A percentile compares a stretch with the other conserved stretches of the same genome.
Conservation (phyloP, 2,888 invertebrate species). For the Muschampia plurimacula region DNA sequence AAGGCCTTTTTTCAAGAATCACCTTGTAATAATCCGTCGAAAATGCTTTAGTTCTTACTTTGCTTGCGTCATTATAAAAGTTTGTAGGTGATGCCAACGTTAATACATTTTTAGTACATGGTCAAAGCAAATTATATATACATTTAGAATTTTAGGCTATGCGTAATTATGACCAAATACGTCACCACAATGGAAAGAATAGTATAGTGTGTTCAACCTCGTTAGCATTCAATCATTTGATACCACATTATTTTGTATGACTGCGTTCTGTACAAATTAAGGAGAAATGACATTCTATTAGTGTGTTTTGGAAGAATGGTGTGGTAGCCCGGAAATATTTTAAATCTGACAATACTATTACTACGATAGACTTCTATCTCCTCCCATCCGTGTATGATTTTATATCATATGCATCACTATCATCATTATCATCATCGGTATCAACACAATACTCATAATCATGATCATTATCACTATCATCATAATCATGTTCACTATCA, state of each 20-base stretch:
- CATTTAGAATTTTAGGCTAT: background rate
- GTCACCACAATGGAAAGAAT: background rate
- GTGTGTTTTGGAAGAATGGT: no score
- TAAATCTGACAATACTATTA: no score
- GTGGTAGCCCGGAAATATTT: no score
- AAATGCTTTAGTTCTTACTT: background rate
- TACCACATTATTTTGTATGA: background rate
- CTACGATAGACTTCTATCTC: no score
- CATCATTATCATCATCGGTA: no score
- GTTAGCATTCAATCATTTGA: background rate
- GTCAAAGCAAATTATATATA: background rate
- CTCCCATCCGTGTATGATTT: no score
- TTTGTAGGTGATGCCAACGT: background rate
- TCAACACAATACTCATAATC: no score
- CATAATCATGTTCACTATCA: no score
- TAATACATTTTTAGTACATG: conserved; percentile 1
- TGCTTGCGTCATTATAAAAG: background rate
- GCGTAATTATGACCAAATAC: conserved; percentile 1
- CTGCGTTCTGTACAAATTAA: background rate
- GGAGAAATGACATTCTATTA: background rate
- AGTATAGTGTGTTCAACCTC: background rate
- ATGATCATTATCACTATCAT: no score
- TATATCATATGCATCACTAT: no score
- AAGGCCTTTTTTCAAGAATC: no score
- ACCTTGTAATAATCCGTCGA: no score